These are phyloP conservation scores for Drosophila kanekoi DNA, from an alignment of 2,888 invertebrate genomes.

Conservation along the genomic window DNA sequence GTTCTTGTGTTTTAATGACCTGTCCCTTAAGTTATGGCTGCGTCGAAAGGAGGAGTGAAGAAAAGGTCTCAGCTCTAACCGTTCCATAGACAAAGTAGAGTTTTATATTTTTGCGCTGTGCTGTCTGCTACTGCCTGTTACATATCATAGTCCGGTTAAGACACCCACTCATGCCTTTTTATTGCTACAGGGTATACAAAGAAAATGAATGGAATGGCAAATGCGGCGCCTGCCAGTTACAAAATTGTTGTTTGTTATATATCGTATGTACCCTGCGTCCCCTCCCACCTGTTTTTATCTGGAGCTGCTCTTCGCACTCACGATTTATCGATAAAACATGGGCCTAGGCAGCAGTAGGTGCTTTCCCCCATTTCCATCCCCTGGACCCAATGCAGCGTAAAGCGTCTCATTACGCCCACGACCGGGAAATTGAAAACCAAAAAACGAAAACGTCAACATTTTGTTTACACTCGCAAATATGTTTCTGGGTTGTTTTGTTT, in stretches of 20 bases:
- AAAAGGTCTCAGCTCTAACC: too few relatives aligned
- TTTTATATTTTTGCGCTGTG: too few relatives aligned
- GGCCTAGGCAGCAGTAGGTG: slow-evolving; percentile 17
- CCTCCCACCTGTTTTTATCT: too few relatives aligned
- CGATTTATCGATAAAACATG: slow-evolving; percentile 76
- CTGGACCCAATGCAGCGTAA: not conserved
- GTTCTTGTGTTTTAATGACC: too few relatives aligned
- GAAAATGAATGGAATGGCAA: slow-evolving; percentile 40
- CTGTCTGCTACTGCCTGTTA: not conserved
- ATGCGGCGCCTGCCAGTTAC: slow-evolving; percentile 61
- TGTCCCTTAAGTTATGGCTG: too few relatives aligned
- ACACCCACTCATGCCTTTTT: not conserved
- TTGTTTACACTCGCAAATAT: slow-evolving; percentile 55
- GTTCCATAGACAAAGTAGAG: too few relatives aligned
- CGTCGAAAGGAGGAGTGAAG: too few relatives aligned
- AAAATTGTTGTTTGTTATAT: slow-evolving; percentile 54
- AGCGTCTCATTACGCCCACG: slow-evolving; percentile 51
- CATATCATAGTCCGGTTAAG: not conserved
- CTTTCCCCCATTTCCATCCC: not conserved
- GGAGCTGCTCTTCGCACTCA: slow-evolving; percentile 45
- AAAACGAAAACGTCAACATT: slow-evolving; percentile 58
- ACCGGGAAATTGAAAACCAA: slow-evolving; percentile 62
- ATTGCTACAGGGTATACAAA: slow-evolving; percentile 23
- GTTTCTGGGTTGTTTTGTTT: slow-evolving; percentile 33
- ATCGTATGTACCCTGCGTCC: slow-evolving; percentile 1